Evolutionary conservation across 2,888 invertebrate genomes (phyloP), one percentile per base, ranked within the genome.

Genomic region (Tholera decimalis): DNA sequence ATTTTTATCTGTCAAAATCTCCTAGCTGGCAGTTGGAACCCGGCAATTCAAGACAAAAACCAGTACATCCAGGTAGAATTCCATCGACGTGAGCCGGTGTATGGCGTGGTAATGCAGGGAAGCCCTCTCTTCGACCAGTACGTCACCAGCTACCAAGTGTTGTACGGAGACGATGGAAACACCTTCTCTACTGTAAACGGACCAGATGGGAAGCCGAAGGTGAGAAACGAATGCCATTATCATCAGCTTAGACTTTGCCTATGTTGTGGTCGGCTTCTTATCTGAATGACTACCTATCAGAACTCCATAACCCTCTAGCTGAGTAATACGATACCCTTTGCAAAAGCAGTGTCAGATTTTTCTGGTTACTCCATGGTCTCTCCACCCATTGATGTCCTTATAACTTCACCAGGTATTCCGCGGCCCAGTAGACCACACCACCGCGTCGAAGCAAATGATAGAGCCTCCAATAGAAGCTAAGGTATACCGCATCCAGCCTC

Each of bases 101-200:
- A 98, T 85, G 98, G 98, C 0, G 94, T 98, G 0, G 91, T 96
- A 11, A 89, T 98, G 75, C 97, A 97, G 83, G 98, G 98, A 22
- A 97, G 96, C 86, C 96, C 97, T 0, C 83, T 96, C 3, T 96
- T 96, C 66, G 96, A 97, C 76, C 96, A 97, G 84, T 98, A 97
- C 89, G 97, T 98, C 43, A 98, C 98, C 20, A 97, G 97, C 81
- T 98, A 97, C 84, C 96, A 97, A 83, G 94, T 98, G 26, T 81
- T 97, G 74, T 97, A 97, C 83, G 97, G 98, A 24, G 96, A 96
- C 13, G 97, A 98, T 85, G 97, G 97, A 0, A 86, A 89, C 28
- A 88, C 92, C 2, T 98, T 96, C 88, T 96, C 96, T 28, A 96
- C 96, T 50, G 93, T 97, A 11, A 89, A 95, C 0, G 96, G 96